phyloP scores from a whole-genome alignment of 2,888 invertebrate species.

The Cheilosia soror region DNA sequence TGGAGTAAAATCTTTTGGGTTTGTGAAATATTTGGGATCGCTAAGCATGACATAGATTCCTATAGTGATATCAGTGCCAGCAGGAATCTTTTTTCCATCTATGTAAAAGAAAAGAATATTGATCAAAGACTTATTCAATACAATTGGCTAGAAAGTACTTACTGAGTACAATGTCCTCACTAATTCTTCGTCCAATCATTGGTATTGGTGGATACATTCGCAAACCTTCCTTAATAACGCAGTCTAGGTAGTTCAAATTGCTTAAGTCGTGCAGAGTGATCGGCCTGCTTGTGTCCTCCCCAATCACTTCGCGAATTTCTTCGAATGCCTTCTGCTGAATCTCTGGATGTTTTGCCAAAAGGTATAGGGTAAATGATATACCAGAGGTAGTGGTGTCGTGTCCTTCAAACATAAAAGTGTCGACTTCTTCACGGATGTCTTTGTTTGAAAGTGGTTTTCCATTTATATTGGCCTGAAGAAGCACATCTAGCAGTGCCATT shows the following conservation, averaged over 20 bases:
- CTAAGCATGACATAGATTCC: constrained; percentile 79
- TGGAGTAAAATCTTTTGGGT: constrained; percentile 80
- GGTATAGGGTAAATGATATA: constrained; percentile 80
- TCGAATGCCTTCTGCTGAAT: constrained; percentile 79
- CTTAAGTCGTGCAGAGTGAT: constrained; percentile 78
- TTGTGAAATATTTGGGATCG: constrained; percentile 79
- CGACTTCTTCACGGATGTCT: constrained; percentile 88
- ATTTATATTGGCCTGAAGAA: constrained; percentile 86
- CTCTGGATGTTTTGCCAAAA: constrained; percentile 79
- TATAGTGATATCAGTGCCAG: constrained; percentile 78
- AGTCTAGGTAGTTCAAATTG: constrained; percentile 84
- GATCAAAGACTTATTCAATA: neutral
- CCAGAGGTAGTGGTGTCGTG: constrained; percentile 82
- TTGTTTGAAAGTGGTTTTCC: constrained; percentile 85
- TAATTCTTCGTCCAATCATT: constrained; percentile 85
- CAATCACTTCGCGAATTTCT: constrained; percentile 80
- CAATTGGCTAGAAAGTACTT: constrained; percentile 50
- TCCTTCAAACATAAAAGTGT: constrained; percentile 90
- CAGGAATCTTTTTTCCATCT: constrained; percentile 80
- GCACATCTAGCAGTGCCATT: constrained; percentile 87
- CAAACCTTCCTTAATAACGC: constrained; percentile 88
- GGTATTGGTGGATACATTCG: constrained; percentile 88
- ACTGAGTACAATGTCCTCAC: constrained; percentile 85
- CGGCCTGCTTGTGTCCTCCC: constrained; percentile 76
- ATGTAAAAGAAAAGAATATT: neutral